These are phyloP conservation scores for Galerucella nymphaeae DNA, from an alignment of 2,888 invertebrate genomes.

Conservation along the genomic window DNA sequence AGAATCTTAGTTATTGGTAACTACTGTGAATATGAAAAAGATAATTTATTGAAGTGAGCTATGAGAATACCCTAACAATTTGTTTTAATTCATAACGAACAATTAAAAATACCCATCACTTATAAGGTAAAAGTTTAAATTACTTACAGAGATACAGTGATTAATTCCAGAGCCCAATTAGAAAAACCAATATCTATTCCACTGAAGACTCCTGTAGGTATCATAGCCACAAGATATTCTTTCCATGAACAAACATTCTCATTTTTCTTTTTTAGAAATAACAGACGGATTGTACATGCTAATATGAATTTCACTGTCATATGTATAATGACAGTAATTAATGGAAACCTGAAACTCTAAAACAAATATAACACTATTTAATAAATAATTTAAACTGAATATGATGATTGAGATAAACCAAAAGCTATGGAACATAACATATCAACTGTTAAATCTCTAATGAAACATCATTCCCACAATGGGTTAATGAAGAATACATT, in stretches of 20 bases:
- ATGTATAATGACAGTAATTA: conserved; percentile 91
- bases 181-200: conserved; percentile 98
- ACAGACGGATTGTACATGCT: conserved; percentile 75
- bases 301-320: conserved; percentile 88
- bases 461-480: too few relatives aligned
- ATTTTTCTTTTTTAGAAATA: conserved; percentile 70
- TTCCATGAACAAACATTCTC: conserved; percentile 78
- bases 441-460: too few relatives aligned
- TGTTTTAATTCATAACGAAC: too few relatives aligned
- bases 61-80: too few relatives aligned
- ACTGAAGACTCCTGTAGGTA: conserved; percentile 90
- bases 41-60: too few relatives aligned
- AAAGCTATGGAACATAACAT: too few relatives aligned
- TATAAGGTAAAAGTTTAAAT: background rate
- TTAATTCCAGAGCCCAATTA: conserved; percentile 96
- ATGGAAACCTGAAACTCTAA: conserved; percentile 88
- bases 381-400: background rate
- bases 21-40: too few relatives aligned
- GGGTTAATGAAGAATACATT: too few relatives aligned
- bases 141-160: conserved; percentile 89
- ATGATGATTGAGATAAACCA: too few relatives aligned
- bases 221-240: conserved; percentile 81
- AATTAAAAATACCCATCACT: background rate
- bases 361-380: conserved; percentile 42
- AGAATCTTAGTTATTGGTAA: too few relatives aligned